These are phyloP conservation scores for Mirza zaza DNA, from an alignment of 2,113 vertebrate species.

Conservation along the genomic window DNA sequence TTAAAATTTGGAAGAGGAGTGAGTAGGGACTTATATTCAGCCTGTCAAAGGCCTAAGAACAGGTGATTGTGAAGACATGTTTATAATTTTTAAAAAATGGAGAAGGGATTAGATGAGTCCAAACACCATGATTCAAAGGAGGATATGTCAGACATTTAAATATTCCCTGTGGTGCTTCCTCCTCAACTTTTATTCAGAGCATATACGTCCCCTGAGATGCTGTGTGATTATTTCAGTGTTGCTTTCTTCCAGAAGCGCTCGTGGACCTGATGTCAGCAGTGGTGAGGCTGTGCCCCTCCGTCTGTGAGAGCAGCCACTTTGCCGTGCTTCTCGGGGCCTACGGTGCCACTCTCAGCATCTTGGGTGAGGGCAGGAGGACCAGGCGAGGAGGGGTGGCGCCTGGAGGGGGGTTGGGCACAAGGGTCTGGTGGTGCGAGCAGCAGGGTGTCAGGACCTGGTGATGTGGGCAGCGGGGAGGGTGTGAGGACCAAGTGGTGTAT, in stretches of 20 bases:
- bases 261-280: slow-evolving; percentile 89
- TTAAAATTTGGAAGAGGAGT: neutral
- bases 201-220: fast-evolving
- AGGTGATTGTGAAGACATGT: fast-evolving
- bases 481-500: too few relatives aligned
- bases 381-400: neutral
- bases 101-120: neutral
- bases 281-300: slow-evolving; percentile 87
- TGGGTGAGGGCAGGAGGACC: slow-evolving; percentile 85
- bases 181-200: fast-evolving
- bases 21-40: neutral
- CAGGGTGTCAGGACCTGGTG: fast-evolving
- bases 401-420: too few relatives aligned
- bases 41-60: neutral
- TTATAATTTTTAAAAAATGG: neutral
- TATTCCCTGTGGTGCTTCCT: neutral
- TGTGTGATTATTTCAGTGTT: fast-evolving
- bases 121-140: neutral
- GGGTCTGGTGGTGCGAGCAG: too few relatives aligned
- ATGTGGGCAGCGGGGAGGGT: too few relatives aligned
- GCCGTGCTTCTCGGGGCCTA: slow-evolving; percentile 93
- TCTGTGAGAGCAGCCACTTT: slow-evolving; percentile 92
- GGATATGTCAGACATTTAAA: fast-evolving
- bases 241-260: slow-evolving; percentile 86
- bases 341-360: slow-evolving; percentile 88